These are phyloP conservation scores for Cirrhinus molitorella DNA, from an alignment of 2,797 vertebrate species.

Conservation along the genomic window DNA sequence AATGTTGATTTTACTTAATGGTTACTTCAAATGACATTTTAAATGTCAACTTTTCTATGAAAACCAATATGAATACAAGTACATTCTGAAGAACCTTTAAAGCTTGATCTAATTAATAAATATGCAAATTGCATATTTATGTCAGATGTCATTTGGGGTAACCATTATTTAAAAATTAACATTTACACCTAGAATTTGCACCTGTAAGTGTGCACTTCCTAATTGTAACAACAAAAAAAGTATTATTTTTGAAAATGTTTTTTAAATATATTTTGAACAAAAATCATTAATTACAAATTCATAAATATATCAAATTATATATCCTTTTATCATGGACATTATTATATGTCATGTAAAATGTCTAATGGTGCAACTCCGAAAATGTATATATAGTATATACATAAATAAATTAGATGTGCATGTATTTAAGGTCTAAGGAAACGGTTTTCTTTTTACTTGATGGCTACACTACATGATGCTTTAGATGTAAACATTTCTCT, in stretches of 20 bases:
- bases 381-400: too few relatives aligned
- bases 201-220: too few relatives aligned
- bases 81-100: not conserved
- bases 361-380: not conserved
- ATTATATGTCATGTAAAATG: not conserved
- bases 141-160: too few relatives aligned
- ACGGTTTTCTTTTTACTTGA: not conserved
- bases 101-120: too few relatives aligned
- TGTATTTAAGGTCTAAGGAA: not conserved
- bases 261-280: too few relatives aligned
- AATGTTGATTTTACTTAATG: not conserved
- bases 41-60: not conserved
- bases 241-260: too few relatives aligned
- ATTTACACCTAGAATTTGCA: too few relatives aligned
- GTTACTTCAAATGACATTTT: not conserved
- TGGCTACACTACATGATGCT: not conserved
- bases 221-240: too few relatives aligned
- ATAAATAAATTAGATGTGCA: not conserved
- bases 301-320: too few relatives aligned
- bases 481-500: not conserved
- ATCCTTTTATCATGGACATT: not conserved
- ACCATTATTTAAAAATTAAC: too few relatives aligned
- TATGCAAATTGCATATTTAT: too few relatives aligned
- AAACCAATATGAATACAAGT: not conserved
- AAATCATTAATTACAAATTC: too few relatives aligned